These are phyloP conservation scores for Agraylea sexmaculata DNA, from an alignment of 1,140 invertebrate species.

Conservation along the genomic window DNA sequence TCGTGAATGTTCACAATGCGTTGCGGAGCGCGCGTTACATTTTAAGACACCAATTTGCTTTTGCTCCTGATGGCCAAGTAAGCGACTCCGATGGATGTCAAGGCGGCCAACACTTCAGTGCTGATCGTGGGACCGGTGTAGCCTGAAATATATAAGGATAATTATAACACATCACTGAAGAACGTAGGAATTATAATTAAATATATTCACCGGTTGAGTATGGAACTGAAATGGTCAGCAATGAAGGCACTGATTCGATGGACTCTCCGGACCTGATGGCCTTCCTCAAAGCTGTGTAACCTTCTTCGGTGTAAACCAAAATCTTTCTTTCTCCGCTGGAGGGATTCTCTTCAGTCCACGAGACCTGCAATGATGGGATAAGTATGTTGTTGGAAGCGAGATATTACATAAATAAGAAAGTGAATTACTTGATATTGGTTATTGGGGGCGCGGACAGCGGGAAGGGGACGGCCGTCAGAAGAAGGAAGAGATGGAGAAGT, in stretches of 20 bases:
- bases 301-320: constrained; percentile 84
- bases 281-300: constrained; percentile 70
- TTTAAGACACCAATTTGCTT: constrained; percentile 59
- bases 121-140: constrained; percentile 87
- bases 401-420: too few species aligned
- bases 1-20: too few species aligned
- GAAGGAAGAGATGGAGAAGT: too few species aligned
- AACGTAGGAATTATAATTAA: neutral
- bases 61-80: constrained; percentile 79
- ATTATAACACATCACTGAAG: neutral
- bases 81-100: constrained; percentile 64
- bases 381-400: too few species aligned
- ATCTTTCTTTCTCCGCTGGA: constrained; percentile 66
- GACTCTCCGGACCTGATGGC: constrained; percentile 55
- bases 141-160: constrained; percentile 29
- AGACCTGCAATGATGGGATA: constrained; percentile 63
- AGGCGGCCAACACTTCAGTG: constrained; percentile 78
- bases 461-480: too few species aligned
- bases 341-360: constrained; percentile 82
- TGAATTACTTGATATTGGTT: too few species aligned
- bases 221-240: constrained; percentile 62
- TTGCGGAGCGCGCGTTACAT: too few species aligned
- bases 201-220: constrained; percentile 56
- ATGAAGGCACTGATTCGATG: constrained; percentile 51
- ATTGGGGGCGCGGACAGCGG: too few species aligned